Evolutionary conservation across 2,888 invertebrate genomes (phyloP), one percentile per base, ranked within the genome.

Genomic region (Cepaea hortensis): DNA sequence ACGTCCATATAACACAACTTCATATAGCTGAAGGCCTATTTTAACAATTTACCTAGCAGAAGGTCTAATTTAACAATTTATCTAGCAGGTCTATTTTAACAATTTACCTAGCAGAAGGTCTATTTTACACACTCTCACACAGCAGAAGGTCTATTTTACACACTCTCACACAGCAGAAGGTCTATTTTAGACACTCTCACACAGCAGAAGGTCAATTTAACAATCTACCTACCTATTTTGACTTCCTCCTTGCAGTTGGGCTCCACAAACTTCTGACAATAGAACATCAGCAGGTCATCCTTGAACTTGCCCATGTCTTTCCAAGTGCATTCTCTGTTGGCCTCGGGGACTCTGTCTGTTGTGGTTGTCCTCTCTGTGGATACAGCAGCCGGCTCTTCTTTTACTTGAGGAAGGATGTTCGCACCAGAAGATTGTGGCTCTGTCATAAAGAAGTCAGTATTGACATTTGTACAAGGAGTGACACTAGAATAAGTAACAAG

Each of bases 261-360:
- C 84, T 92, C 92, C 48, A 90, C 91, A 87, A 93, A 92, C 82
- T 90, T 90, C 77, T 91, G 89, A 90, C 93, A 93, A 88, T 93
- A 92, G 86, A 91, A 93, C 86, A 90, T 88, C 20, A 93, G 88
- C 15, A 93, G 90, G 81, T 90, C 90, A 6, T 91, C 92, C 87
- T 93, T 93, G 88, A 93, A 93, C 88, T 90, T 88, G 86, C 85
- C 80, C 87, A 91, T 92, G 61, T 92, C 91, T 46, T 91, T 89
- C 48, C 90, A 88, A 18, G 91, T 90, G 86, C 93, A 93, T 23
- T 85, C 84, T 65, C 87, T 85, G 85, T 90, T 87, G 50, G 70
- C 80, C 4, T 61, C 62, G 15, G 83, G 76, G 11, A 75, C 73
- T 62, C 18, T 80, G 50, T 35, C 70, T 23, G 55, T 73, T 61